These are phyloP conservation scores for Haliaeetus leucogaster DNA, from an alignment of 2,113 vertebrate genomes.

Conservation along the genomic window DNA sequence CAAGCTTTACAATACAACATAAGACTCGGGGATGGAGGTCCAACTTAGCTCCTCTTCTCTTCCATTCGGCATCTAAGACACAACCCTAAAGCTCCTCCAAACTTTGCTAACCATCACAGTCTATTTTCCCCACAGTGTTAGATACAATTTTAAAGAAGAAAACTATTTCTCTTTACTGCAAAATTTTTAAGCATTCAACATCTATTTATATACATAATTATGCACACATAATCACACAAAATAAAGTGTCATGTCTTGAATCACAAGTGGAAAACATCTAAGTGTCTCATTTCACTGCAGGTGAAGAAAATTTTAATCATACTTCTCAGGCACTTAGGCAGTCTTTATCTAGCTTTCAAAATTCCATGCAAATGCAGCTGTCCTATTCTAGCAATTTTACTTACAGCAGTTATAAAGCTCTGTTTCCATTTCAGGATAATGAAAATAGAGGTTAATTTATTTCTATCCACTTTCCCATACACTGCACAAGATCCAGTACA, in stretches of 20 bases:
- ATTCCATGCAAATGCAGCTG: background rate
- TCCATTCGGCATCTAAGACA: background rate
- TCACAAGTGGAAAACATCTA: background rate
- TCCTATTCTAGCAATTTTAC: background rate
- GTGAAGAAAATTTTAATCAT: background rate
- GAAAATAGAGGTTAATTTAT: background rate
- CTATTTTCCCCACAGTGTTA: background rate
- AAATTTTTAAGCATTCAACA: background rate
- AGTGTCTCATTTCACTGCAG: background rate
- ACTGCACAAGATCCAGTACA: background rate
- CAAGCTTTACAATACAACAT: background rate
- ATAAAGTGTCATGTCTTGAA: conserved; percentile 5
- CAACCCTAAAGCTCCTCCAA: background rate
- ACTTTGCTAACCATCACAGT: background rate
- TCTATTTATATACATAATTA: background rate
- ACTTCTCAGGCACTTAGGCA: background rate
- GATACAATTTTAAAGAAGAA: background rate
- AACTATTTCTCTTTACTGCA: background rate
- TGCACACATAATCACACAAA: background rate
- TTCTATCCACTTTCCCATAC: background rate
- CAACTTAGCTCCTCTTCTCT: background rate
- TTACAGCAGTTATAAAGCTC: background rate
- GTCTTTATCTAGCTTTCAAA: background rate
- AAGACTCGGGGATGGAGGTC: background rate
- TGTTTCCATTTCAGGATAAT: background rate